Percentiles rank a stretch among this genome's conserved stretches.
Conservation (phyloP, 2,797 vertebrate species). For the Esox lucius region DNA sequence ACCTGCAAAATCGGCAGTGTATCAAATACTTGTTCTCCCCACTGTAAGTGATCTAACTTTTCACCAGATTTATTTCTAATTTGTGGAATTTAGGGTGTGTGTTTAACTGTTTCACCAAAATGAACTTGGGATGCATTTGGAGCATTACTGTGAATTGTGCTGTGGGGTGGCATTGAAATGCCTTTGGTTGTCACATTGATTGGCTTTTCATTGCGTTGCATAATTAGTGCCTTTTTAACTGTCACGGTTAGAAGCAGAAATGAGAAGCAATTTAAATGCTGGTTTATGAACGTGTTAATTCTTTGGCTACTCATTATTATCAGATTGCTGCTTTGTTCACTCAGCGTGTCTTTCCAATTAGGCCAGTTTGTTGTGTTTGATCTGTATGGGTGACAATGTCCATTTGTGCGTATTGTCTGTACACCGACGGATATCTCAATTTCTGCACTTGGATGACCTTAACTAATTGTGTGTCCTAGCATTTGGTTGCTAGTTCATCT, state of each 20-base stretch:
- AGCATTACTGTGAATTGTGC: constrained; percentile 1
- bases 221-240: constrained; percentile 3
- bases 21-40: too few species aligned
- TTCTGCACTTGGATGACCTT: background rate
- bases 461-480: background rate
- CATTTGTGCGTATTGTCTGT: background rate
- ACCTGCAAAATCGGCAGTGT: too few species aligned
- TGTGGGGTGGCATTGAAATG: background rate
- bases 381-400: background rate
- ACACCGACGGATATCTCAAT: background rate
- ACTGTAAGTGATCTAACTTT: too few species aligned
- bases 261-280: background rate
- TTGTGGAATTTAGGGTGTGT: background rate
- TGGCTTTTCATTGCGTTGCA: background rate
- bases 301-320: background rate
- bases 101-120: background rate
- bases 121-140: background rate
- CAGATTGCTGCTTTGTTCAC: background rate
- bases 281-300: background rate
- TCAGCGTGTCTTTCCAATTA: background rate
- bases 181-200: background rate
- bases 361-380: background rate
- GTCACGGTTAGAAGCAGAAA: background rate
- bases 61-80: too few species aligned
- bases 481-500: background rate